Evolutionary conservation across 1,140 invertebrate genomes (phyloP).

Genomic region (Streblospio benedicti): DNA sequence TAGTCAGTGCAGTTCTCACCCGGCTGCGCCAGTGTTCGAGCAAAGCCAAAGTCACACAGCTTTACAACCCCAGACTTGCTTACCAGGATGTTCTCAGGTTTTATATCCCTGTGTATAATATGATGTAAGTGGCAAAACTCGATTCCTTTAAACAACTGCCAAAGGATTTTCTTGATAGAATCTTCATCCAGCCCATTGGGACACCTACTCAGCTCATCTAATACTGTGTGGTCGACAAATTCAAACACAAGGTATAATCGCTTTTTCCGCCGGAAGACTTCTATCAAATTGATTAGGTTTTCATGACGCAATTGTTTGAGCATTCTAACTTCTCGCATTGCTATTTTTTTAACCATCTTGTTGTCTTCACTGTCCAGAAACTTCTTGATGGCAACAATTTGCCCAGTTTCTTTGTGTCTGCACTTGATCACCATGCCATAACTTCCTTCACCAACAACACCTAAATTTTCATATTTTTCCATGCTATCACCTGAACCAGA

Average conservation of each 20-base stretch:
- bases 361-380: conserved; percentile 75
- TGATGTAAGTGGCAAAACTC: conserved; percentile 94
- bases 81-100: conserved; percentile 99
- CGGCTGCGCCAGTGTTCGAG: conserved; percentile 80
- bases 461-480: conserved; percentile 55
- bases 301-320: conserved; percentile 96
- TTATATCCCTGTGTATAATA: conserved; percentile 87
- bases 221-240: conserved; percentile 92
- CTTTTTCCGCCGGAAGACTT: conserved; percentile 93
- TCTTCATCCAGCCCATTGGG: conserved; percentile 52
- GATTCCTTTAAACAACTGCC: conserved; percentile 89
- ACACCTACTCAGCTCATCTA: conserved; percentile 84
- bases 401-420: conserved; percentile 61
- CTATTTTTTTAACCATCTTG: conserved; percentile 65
- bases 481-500: too few relatives aligned
- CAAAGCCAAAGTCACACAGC: conserved; percentile 98
- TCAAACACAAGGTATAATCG: conserved; percentile 97
- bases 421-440: conserved; percentile 74
- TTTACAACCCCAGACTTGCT: conserved; percentile 89
- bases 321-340: conserved; percentile 69
- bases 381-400: conserved; percentile 74
- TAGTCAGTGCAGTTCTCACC: conserved; percentile 57
- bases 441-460: conserved; percentile 65
- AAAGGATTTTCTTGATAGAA: conserved; percentile 82
- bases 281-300: conserved; percentile 92